Base-by-base conservation (phyloP, 2,888 invertebrate species). In the Machimus rusticus region DNA sequence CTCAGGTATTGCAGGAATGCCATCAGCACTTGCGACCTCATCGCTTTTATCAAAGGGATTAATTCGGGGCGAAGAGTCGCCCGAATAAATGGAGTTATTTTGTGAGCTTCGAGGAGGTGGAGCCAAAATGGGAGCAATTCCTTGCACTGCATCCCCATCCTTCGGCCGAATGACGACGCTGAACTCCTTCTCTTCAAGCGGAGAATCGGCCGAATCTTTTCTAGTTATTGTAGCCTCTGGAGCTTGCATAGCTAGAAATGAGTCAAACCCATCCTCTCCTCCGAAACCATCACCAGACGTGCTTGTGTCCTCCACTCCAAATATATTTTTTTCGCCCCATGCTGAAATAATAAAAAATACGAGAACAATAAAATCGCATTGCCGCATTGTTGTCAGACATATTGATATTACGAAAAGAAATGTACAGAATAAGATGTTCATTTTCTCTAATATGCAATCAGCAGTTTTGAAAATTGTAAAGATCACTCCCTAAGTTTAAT, bases 161-260 rank as follows among this genome's bases (percentile, higher is more conserved):
- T 93, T 94, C 1, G 94, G 94, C 84, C 94, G 92, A 89, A 97
- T 97, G 89, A 96, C 96, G 31, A 97, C 96, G 34, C 95, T 96
- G 91, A 97, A 97, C 87, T 96, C 96, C 89, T 95, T 96, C 86
- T 95, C 96, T 88, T 96, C 96, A 74, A 95, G 95, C 31, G 92
- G 91, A 0, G 97, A 97, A 90, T 97, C 97, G n/a, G 94, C 94
- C 0, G 97, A 97, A 39, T 95, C 95, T 85, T 94, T 93, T 89
- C 94, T 93, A 82, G 94, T 93, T 12, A 87, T 14, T 14, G 51
- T 34, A 12, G 55, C 31, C n/a, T 28, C 82, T 0, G 97, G 97
- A 79, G 96, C 96, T 87, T 95, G 95, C 95, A 97, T 95, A 28
- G 95, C 95, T 87, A 98, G 93, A 92, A 97, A 97, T 0, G 95